Evolutionary conservation across 2,797 vertebrate species (phyloP), one percentile per base, ranked within the genome.

Genomic region (Cheirogaleus major): DNA sequence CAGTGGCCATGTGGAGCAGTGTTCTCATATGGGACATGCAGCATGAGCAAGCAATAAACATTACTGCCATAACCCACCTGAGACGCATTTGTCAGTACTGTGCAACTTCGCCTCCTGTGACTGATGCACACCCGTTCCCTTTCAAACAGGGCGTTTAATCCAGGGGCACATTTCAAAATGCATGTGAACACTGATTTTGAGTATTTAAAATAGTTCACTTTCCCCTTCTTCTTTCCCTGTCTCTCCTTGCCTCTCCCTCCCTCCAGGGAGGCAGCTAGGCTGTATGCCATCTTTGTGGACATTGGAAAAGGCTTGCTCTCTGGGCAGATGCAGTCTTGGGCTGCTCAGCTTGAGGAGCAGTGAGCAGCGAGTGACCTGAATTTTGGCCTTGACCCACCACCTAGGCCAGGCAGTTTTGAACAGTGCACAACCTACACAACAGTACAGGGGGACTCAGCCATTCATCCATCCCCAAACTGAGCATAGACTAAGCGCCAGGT

Each of bases 1-100:
- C 0, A 13, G 35, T 17, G 23, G 6, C 43, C 30, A 0, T 1
- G 4, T 9, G n/a, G 2, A 27, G n/a, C 27, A 0, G n/a, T 0
- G 0, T n/a, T 41, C 25, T n/a, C 13, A 6, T 20, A 0, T 1
- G 27, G 25, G 23, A 22, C 30, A 3, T 2, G 8, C 2, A 2
- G 17, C 0, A 5, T 35, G 81, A 78, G 75, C 81, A 63, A 10
- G 35, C 45, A 20, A 15, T 38, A 23, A 4, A 7, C 52, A 23
- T 22, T 2, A 3, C 9, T 2, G 55, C 45, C 55, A 11, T 23
- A 17, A 10, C 65, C 43, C 8, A 2, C 35, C 30, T 55, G 65
- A 65, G 52, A 17, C 35, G 4, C 13, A 32, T 59, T 27, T 1
- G 17, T 45, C 3, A 20, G 14, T 20, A 9, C 59, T 15, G 4